Base-by-base conservation (phyloP, 1,140 invertebrate species). In the Littorina saxatilis region DNA sequence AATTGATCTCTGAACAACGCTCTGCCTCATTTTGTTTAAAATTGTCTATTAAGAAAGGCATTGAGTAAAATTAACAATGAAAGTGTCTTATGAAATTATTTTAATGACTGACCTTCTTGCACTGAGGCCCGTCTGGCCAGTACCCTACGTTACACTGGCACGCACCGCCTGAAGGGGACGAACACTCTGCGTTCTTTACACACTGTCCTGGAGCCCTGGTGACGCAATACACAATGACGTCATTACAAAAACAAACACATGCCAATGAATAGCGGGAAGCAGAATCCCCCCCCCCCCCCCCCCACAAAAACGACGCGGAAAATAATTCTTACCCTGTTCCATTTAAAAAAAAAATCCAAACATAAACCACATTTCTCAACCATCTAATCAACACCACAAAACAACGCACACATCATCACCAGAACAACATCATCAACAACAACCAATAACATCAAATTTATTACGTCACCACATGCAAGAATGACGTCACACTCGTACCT, bases 181-280 rank as follows among this genome's bases (percentile, higher is more conserved):
- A 55, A 27, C 75, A 79, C n/a, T 82, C 74, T 55, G 81, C 75
- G 27, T 79, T 73, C 3, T 29, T 37, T 32, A 82, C 81, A 50
- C 81, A 82, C 29, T 50, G 68, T 20, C 47, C 50, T 1, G 55
- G 63, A 17, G 39, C 68, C 29, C 61, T 70, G 66, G 47, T 39
- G 52, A 37, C 43, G 29, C 7, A 68, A 23, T 68, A 37, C 13
- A 35, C 7, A 68, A 32, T n/a, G 27, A 68, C 5, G n/a, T 5
- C 29, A 68, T 68, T 68, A n/a, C 27, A 63, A 32, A 68, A n/a
- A 68, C 63, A 68, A 55, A 37, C 15, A 55, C 7, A 43, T 20
- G n/a, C n/a, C 11, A 9, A 29, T 13, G 66, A 43, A 29, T 40
- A 79, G 55, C 58, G 43, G 9, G 23, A 50, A 27, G 27, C 43